These are phyloP conservation scores for Nymphalis io DNA, from an alignment of 1,140 invertebrate genomes.

Conservation along the genomic window DNA sequence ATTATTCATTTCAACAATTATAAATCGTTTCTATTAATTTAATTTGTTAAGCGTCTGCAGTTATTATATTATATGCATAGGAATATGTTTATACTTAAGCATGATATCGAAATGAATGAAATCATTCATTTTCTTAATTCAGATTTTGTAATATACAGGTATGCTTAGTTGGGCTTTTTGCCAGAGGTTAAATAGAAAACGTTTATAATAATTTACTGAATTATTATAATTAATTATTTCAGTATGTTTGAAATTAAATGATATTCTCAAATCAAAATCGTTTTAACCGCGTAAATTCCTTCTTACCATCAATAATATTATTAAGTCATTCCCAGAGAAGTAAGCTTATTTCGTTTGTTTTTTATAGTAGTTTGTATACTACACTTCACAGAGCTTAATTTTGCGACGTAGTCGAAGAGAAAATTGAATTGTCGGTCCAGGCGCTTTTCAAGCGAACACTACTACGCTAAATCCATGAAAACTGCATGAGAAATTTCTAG, in stretches of 20 bases:
- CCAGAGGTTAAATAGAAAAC: constrained; percentile 38
- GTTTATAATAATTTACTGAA: constrained; percentile 38
- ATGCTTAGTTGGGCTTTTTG: constrained; percentile 50
- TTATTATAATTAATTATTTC: constrained; percentile 54
- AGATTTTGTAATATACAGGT: constrained; percentile 45
- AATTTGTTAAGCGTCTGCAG: constrained; percentile 30
- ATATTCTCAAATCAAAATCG: constrained; percentile 4
- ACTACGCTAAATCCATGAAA: too few species aligned
- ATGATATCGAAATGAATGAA: constrained; percentile 26
- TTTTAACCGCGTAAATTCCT: neutral
- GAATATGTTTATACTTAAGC: neutral
- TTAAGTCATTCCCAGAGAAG: too few species aligned
- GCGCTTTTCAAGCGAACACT: too few species aligned
- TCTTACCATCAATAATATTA: neutral
- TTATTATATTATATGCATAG: constrained; percentile 26
- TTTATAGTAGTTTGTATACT: too few species aligned
- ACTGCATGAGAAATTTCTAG: too few species aligned
- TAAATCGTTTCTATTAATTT: constrained; percentile 28
- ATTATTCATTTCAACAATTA: constrained; percentile 23
- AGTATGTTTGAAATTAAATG: constrained; percentile 39
- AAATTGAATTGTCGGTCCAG: too few species aligned
- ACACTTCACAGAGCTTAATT: too few species aligned
- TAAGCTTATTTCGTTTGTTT: too few species aligned
- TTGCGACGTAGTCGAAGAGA: too few species aligned
- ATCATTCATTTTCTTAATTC: constrained; percentile 39